A percentile compares a stretch with the other conserved stretches of the same genome.
Conservation (phyloP, 2,113 vertebrate species). For the Zosterops japonicus region DNA sequence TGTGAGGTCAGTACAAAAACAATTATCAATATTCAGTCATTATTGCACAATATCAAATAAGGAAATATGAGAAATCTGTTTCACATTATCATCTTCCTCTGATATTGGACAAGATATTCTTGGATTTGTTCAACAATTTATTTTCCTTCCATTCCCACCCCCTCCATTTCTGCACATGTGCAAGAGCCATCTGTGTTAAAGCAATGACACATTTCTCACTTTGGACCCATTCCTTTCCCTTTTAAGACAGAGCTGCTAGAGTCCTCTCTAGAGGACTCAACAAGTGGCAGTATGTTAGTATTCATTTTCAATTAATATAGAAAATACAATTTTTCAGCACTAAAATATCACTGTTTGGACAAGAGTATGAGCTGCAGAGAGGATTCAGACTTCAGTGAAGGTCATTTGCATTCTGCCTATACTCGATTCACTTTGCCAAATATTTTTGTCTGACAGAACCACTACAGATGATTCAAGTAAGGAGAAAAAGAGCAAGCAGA, state of each 20-base stretch:
- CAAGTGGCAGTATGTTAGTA: background rate
- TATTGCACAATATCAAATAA: slow-evolving; percentile 56
- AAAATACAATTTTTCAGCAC: background rate
- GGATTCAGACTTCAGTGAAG: background rate
- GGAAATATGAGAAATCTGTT: slow-evolving; percentile 66
- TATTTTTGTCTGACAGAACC: background rate
- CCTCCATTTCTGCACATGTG: slow-evolving; percentile 56
- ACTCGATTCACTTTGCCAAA: background rate
- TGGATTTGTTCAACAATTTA: slow-evolving; percentile 27
- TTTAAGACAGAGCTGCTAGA: background rate
- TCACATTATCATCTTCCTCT: slow-evolving; percentile 69
- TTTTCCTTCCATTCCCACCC: slow-evolving; percentile 39
- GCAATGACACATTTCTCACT: background rate
- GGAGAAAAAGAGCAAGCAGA: background rate
- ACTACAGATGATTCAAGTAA: background rate
- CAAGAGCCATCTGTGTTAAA: background rate
- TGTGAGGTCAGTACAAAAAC: background rate
- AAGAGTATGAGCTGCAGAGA: background rate
- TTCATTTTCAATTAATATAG: background rate
- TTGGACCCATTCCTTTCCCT: background rate
- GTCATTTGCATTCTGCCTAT: background rate
- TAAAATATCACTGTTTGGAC: background rate
- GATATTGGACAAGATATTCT: slow-evolving; percentile 66
- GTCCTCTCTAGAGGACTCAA: background rate
- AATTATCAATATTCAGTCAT: background rate